Conservation (phyloP, 2,888 invertebrate genomes). For the Temnothorax rugatulus region DNA sequence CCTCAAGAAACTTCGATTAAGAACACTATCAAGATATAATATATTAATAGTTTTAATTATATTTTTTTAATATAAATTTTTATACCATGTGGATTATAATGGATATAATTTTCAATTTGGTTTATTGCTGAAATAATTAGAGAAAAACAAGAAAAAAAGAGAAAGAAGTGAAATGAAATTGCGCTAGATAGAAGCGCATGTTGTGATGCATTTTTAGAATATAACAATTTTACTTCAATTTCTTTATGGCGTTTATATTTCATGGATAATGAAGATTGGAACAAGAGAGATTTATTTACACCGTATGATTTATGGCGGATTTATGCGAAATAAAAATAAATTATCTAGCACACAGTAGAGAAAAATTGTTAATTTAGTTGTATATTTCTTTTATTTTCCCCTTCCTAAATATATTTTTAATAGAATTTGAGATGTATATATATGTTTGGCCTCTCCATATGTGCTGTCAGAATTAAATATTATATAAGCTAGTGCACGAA, state of each 20-base stretch:
- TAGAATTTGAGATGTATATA: not conserved
- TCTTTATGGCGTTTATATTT: not conserved
- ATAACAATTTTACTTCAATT: not conserved
- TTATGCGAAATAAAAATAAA: not conserved
- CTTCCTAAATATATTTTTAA: not conserved
- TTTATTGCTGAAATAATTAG: not conserved
- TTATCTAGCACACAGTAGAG: not conserved
- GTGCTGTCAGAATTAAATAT: not conserved
- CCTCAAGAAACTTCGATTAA: not conserved
- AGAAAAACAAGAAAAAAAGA: not conserved
- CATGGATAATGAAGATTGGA: not conserved
- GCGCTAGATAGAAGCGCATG: not conserved
- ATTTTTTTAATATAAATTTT: not conserved
- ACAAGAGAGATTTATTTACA: constrained; percentile 8
- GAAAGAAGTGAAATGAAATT: not conserved
- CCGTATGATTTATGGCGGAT: not conserved
- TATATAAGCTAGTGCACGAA: not conserved
- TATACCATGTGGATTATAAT: not conserved
- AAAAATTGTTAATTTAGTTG: not conserved
- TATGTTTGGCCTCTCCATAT: not conserved
- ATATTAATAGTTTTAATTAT: constrained; percentile 1
- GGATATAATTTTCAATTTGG: constrained; percentile 1
- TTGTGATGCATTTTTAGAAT: not conserved
- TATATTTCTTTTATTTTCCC: not conserved
- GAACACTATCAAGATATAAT: not conserved